phyloP scores from a whole-genome alignment of 2,797 vertebrate species.

The Chaunax sp. region DNA sequence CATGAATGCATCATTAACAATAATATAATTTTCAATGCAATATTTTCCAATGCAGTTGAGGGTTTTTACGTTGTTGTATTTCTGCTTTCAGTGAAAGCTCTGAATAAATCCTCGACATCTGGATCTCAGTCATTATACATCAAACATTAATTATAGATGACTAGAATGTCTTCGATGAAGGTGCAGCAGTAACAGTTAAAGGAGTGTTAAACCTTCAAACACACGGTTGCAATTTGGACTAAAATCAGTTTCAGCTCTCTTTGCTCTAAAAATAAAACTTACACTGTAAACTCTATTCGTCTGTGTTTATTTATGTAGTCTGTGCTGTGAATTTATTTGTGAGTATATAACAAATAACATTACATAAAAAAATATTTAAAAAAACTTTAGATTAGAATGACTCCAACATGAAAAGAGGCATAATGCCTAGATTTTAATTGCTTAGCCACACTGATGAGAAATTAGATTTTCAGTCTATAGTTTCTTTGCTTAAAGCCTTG shows the following conservation, averaged over 20 bases:
- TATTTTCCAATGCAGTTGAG: neutral
- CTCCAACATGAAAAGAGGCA: constrained; percentile 18
- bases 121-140: neutral
- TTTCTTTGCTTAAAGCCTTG: neutral
- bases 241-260: no score
- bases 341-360: neutral
- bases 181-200: constrained; percentile 4
- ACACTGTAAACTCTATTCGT: constrained; percentile 1
- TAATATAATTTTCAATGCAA: neutral
- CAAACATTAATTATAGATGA: neutral
- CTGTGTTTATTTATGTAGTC: constrained; percentile 10
- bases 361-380: constrained; percentile 8
- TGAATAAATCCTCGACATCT: neutral
- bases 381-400: constrained; percentile 25
- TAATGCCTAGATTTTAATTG: constrained; percentile 42
- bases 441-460: constrained; percentile 15
- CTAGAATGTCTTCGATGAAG: neutral
- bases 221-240: no score
- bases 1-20: no score
- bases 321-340: constrained; percentile 1
- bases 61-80: neutral
- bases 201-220: neutral
- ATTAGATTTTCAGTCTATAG: neutral
- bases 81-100: neutral
- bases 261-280: no score